These are phyloP conservation scores for Hydractinia echinata DNA, from an alignment of 30 jellyfish, hydroid and myxozoan species.

Conservation along the genomic window DNA sequence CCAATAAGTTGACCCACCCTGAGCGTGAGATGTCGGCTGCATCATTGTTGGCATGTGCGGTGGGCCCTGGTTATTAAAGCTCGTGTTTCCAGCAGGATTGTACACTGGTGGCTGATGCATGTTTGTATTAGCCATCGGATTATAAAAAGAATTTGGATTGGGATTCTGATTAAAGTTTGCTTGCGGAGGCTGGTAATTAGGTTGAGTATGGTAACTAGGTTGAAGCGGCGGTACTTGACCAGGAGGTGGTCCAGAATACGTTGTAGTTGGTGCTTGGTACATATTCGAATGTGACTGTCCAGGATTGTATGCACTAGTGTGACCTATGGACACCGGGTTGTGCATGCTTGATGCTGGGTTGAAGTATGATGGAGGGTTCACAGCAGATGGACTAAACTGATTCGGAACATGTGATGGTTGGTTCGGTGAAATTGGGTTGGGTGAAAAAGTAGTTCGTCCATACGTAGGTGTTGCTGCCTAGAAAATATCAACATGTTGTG, in stretches of 20 bases:
- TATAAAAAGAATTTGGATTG: neutral
- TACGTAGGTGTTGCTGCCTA: too few relatives aligned
- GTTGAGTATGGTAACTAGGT: neutral
- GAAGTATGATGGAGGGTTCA: neutral
- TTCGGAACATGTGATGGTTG: too few relatives aligned
- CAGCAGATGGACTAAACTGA: neutral
- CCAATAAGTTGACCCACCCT: neutral
- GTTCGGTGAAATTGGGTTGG: too few relatives aligned
- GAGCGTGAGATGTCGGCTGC: conserved; percentile 3
- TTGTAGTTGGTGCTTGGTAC: conserved; percentile 7
- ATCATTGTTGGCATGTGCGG: neutral
- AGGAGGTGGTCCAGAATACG: neutral
- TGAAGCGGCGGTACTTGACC: conserved; percentile 10
- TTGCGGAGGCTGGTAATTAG: neutral
- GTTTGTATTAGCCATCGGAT: neutral
- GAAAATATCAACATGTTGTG: too few relatives aligned
- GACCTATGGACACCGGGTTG: too few relatives aligned
- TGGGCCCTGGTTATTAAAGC: neutral
- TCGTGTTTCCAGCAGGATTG: conserved; percentile 10
- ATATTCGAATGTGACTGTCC: neutral
- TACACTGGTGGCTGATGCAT: neutral
- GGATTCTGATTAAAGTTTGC: neutral
- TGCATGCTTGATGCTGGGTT: conserved; percentile 17
- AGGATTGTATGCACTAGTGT: neutral
- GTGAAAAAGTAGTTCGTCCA: too few relatives aligned